Evolutionary conservation across 2,888 invertebrate species (phyloP), one percentile per base, ranked within the genome.

Genomic region (Hemaris fuciformis): DNA sequence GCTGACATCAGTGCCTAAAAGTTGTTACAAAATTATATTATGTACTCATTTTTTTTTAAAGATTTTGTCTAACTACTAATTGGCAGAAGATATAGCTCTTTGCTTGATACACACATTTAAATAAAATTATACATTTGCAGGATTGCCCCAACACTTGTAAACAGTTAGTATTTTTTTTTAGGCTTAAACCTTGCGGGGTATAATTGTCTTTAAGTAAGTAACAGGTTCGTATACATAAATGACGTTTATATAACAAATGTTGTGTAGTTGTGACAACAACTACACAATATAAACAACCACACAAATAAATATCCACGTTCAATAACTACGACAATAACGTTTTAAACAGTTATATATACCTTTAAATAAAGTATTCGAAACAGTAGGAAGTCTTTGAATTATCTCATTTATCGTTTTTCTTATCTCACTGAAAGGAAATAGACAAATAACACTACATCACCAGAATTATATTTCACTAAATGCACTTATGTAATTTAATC

Each of bases 381-480:
- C 65, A 67, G 71, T 58, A 68, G 64, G 66, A 75, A 77, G 72
- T 71, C 72, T 75, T 70, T 75, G 81, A 86, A 84, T 85, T 88
- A 89, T 79, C 83, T 85, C 83, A 86, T 87, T 60, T 85, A 88
- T 84, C 87, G 77, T 80, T 73, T 75, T 79, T 80, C 88, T 88
- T 89, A 89, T 88, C 90, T 82, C 79, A 80, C 80, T 85, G 81
- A 73, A 87, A 88, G 81, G 84, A 87, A 90, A 85, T 79, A 80
- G 77, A 80, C 82, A 81, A 84, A 80, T 80, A 79, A 72, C 80
- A 81, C 76, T 77, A 77, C 78, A 79, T 79, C 78, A 77, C 78
- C 79, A 73, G 64, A 60, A 43, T 62, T 64, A 68, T 64, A 71
- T 70, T 64, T 34, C 66, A 66, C 64, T 61, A 59, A 62, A 56